Conservation (phyloP, 2,888 invertebrate genomes). For the Cryptophagus acutangulus region DNA sequence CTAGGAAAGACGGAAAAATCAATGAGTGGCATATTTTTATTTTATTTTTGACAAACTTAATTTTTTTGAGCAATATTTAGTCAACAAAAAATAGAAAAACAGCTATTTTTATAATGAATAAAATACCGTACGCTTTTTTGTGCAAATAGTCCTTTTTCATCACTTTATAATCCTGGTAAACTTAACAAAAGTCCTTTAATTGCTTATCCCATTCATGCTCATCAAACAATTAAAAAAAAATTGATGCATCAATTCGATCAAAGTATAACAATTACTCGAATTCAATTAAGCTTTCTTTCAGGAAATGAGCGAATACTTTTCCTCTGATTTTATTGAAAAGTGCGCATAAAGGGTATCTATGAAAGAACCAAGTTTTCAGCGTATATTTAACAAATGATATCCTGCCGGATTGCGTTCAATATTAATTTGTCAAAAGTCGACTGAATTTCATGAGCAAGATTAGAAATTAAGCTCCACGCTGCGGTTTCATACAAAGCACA, state of each 20-base stretch:
- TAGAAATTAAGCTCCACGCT: too few species aligned
- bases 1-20: too few species aligned
- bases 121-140: too few species aligned
- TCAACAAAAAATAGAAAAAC: too few species aligned
- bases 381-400: constrained; percentile 31
- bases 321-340: constrained; percentile 12
- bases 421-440: constrained; percentile 31
- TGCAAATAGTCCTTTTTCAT: not conserved
- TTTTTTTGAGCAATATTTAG: too few species aligned
- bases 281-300: constrained; percentile 26
- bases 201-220: constrained; percentile 20
- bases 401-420: constrained; percentile 30
- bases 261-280: constrained; percentile 23
- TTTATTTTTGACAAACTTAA: too few species aligned
- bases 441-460: constrained; percentile 32
- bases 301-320: constrained; percentile 13
- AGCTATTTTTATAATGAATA: too few species aligned
- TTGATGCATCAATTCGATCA: constrained; percentile 19
- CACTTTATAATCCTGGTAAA: constrained; percentile 1
- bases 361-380: constrained; percentile 18
- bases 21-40: too few species aligned
- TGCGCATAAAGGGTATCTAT: constrained; percentile 11
- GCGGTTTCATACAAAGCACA: too few species aligned
- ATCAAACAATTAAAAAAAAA: constrained; percentile 26
- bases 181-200: constrained; percentile 8